Percentiles rank a stretch among this genome's conserved stretches.
Evolutionary conservation across 2,888 invertebrate genomes (phyloP).

Genomic region (Odontocerum albicorne): DNA sequence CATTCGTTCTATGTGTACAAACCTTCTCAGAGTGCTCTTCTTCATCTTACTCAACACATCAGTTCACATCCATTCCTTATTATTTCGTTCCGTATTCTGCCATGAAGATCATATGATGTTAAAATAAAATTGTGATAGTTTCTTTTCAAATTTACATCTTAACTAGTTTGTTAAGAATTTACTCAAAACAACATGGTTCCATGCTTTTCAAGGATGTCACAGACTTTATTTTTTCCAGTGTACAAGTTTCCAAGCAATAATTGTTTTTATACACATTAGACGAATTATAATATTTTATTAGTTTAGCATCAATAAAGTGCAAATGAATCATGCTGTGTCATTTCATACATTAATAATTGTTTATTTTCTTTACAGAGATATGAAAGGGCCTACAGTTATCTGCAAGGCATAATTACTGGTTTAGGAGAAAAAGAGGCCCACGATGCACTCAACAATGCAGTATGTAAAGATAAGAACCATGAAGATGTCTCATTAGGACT

Average conservation of each 20-base stretch:
- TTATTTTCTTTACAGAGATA: conserved; percentile 73
- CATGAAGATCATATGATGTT: too few relatives aligned
- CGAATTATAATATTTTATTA: conserved; percentile 6
- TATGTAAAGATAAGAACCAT: conserved; percentile 85
- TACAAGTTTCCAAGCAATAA: background rate
- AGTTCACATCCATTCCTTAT: too few relatives aligned
- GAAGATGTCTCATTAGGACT: conserved; percentile 93
- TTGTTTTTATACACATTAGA: background rate
- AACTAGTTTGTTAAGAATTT: too few relatives aligned
- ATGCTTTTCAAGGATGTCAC: too few relatives aligned
- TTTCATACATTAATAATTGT: conserved; percentile 29
- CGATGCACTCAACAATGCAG: conserved; percentile 86
- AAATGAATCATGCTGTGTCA: conserved; percentile 36
- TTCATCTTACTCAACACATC: too few relatives aligned
- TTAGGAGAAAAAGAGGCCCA: conserved; percentile 93
- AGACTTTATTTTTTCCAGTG: conserved; percentile 3
- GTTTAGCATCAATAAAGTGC: conserved; percentile 18
- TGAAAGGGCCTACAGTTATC: conserved; percentile 78
- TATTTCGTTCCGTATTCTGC: too few relatives aligned
- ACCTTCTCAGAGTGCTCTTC: too few relatives aligned
- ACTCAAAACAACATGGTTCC: too few relatives aligned
- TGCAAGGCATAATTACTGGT: conserved; percentile 77
- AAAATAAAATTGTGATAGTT: too few relatives aligned
- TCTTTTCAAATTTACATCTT: too few relatives aligned
- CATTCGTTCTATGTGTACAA: too few relatives aligned